Evolutionary conservation across 1,140 invertebrate species (phyloP), one percentile per base, ranked within the genome.

Genomic region (Drosophila ogumai): DNA sequence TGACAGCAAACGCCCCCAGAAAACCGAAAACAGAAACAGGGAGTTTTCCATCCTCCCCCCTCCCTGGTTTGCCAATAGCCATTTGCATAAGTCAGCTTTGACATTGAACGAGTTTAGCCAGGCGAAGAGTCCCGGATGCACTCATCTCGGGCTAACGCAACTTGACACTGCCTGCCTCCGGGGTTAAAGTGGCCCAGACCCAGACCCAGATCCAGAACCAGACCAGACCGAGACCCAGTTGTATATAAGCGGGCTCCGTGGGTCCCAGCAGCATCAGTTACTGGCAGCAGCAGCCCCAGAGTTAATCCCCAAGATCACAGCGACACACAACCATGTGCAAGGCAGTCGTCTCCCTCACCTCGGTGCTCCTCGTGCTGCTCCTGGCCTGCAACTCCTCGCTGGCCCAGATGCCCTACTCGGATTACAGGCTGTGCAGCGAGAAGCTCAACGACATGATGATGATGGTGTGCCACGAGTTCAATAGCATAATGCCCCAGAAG

Each of bases 71-170:
- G 40, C 57, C 46, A 59, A 74, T 60, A 50, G 38, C 7, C 34
- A 88, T 88, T 88, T 90, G 85, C 84, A 88, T 88, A 88, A 88
- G 85, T 82, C 85, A 84, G 78, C 85, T 82, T 55, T 88, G 84
- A 88, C 85, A 88, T 88, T 88, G 84, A 90, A 88, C 73, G 85
- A 88, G 61, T 79, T 88, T 64, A 88, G 85, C 84, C 82, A 81
- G 66, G 34, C 66, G 61, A 67, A 46, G 47, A 41, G 63, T 40
- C 25, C 19, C 58, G 52, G 49, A 90, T 88, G 84, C 85, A 90
- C 80, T 90, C 84, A 81, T 75, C 84, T 68, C 61, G 76, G 49
- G 57, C 50, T 88, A 88, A 88, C 66, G 68, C 85, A 90, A 81
- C 64, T 63, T 87, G 82, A 86, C 82, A 86, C 46, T 22, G 36